A percentile compares a stretch with the other conserved stretches of the same genome.
Conservation (phyloP, 2,113 vertebrate genomes). For the Brachypteracias leptosomus region DNA sequence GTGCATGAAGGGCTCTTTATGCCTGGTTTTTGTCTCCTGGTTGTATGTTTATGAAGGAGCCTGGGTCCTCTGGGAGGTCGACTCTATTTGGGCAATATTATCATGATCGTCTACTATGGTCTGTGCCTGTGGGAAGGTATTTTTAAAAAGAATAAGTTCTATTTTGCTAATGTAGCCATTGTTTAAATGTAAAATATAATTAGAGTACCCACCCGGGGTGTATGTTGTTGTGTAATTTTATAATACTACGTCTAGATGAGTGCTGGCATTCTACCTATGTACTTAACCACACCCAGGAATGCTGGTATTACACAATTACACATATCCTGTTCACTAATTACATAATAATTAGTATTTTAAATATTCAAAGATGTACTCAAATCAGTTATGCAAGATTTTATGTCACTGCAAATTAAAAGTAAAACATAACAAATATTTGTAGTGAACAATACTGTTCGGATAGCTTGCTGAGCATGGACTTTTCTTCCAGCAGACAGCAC, state of each 20-base stretch:
- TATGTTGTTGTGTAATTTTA: conserved; percentile 63
- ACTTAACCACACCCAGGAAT: conserved; percentile 65
- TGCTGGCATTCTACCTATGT: conserved; percentile 56
- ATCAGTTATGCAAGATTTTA: conserved; percentile 49
- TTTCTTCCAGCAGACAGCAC: not conserved
- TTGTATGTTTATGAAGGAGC: not conserved
- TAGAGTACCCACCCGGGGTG: conserved; percentile 45
- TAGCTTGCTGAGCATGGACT: not conserved
- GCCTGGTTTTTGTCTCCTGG: not conserved
- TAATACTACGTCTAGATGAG: conserved; percentile 56
- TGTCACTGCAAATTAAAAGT: conserved; percentile 10
- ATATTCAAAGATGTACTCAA: conserved; percentile 60
- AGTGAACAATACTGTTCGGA: not conserved
- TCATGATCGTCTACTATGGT: not conserved
- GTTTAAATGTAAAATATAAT: conserved; percentile 69
- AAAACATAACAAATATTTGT: not conserved
- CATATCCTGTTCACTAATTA: conserved; percentile 73
- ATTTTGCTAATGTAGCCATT: conserved; percentile 58
- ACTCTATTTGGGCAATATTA: not conserved
- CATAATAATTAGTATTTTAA: conserved; percentile 68
- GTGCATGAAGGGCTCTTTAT: not conserved
- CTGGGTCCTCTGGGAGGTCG: not conserved
- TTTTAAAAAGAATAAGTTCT: conserved; percentile 32
- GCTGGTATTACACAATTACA: conserved; percentile 67
- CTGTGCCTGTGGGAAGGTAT: not conserved